Conservation (phyloP, 2,113 vertebrate genomes). For the Gopherus evgoodei region DNA sequence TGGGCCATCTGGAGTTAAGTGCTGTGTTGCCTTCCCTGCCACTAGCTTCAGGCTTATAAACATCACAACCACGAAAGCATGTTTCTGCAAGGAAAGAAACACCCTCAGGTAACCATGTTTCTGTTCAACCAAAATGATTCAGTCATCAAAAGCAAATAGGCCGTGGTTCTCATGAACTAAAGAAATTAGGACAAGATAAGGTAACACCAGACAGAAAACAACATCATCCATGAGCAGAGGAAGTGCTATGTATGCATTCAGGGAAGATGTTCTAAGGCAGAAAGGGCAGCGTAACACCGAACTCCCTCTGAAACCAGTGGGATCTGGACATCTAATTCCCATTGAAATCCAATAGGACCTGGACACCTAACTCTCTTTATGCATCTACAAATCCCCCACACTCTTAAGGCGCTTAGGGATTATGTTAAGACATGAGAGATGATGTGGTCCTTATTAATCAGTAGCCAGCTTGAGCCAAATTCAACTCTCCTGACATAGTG, state of each 20-base stretch:
- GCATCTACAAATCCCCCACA: neutral
- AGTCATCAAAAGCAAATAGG: constrained; percentile 61
- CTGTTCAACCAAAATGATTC: constrained; percentile 33
- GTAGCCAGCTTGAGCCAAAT: neutral
- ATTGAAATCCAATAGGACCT: neutral
- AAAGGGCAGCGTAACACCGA: neutral
- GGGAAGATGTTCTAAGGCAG: constrained; percentile 35
- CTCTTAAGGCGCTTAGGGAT: neutral
- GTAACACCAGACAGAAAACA: constrained; percentile 17
- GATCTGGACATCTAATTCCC: neutral
- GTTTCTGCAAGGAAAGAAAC: constrained; percentile 54
- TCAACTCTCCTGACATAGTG: neutral
- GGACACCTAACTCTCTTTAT: neutral
- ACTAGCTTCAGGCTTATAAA: constrained; percentile 28
- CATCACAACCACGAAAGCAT: constrained; percentile 3
- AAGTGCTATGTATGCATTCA: neutral
- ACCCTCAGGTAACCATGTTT: constrained; percentile 49
- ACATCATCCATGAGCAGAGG: neutral
- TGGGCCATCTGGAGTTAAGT: constrained; percentile 34
- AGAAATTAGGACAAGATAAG: constrained; percentile 56
- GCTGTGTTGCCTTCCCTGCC: neutral
- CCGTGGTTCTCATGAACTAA: constrained; percentile 42
- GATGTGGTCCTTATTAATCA: neutral
- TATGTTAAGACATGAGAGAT: neutral
- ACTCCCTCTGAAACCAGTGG: neutral